Percentiles rank a stretch among this genome's conserved stretches.
Evolutionary conservation across 2,113 vertebrate species (phyloP).

Genomic region (Pterocles gutturalis): DNA sequence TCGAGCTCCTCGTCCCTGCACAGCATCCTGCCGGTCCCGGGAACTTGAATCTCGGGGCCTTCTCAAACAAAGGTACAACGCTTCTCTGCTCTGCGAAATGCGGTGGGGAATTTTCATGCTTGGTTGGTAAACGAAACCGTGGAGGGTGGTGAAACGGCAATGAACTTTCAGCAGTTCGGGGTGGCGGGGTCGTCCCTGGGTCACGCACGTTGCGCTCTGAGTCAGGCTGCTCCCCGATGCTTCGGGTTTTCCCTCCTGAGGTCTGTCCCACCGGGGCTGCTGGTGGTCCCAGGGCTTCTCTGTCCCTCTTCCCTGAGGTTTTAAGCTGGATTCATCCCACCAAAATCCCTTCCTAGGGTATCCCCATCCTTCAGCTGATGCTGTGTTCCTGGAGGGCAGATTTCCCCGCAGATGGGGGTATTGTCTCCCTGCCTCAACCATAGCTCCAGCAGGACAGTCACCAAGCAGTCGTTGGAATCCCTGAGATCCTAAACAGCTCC

Average conservation of each 20-base stretch:
- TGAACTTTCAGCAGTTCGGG: constrained; percentile 9
- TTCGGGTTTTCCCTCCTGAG: not conserved
- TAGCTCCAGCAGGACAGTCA: not conserved
- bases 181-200: not conserved
- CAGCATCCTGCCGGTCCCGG: accelerated
- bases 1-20: not conserved
- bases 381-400: accelerated
- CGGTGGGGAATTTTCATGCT: not conserved
- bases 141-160: not conserved
- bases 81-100: not conserved
- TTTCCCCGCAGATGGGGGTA: not conserved
- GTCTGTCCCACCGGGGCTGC: accelerated
- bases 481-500: not conserved
- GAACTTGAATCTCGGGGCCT: not conserved
- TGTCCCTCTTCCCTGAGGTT: not conserved
- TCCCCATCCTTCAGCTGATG: not conserved
- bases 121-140: not conserved
- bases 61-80: not conserved
- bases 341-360: not conserved
- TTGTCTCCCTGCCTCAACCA: not conserved
- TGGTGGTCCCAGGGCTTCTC: not conserved
- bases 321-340: not conserved
- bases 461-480: accelerated
- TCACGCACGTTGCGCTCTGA: not conserved
- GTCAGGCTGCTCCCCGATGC: not conserved